These are phyloP conservation scores for Ganaspis sp. DNA, from an alignment of 1,140 invertebrate species.

Conservation along the genomic window DNA sequence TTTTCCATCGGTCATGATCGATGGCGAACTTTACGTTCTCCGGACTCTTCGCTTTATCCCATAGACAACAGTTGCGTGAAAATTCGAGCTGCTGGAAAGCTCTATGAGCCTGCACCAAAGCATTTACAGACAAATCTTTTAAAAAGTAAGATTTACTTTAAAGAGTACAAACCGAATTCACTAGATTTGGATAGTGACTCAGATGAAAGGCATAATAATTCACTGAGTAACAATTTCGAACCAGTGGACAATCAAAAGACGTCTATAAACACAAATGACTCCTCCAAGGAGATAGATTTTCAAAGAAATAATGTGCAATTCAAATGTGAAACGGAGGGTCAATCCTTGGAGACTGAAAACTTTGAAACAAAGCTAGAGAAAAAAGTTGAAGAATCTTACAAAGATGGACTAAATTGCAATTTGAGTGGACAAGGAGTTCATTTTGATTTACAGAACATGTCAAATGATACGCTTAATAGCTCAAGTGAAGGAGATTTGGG, in stretches of 20 bases:
- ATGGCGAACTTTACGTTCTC: slow-evolving; percentile 60
- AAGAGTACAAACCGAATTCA: slow-evolving; percentile 22
- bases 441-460: slow-evolving; percentile 45
- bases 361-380: background rate
- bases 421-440: slow-evolving; percentile 42
- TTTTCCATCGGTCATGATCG: slow-evolving; percentile 63
- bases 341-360: background rate
- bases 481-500: slow-evolving; percentile 51
- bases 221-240: slow-evolving; percentile 15
- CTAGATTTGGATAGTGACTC: slow-evolving; percentile 36
- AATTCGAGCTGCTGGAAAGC: slow-evolving; percentile 64
- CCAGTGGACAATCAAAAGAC: background rate
- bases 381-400: background rate
- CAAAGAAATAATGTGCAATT: slow-evolving; percentile 6
- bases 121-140: slow-evolving; percentile 46
- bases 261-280: background rate
- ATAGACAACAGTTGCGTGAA: slow-evolving; percentile 65
- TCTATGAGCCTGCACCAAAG: slow-evolving; percentile 59
- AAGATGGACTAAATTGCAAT: slow-evolving; percentile 52
- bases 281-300: background rate
- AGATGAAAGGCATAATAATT: slow-evolving; percentile 37
- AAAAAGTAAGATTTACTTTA: slow-evolving; percentile 23
- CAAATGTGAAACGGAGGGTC: background rate
- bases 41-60: slow-evolving; percentile 55
- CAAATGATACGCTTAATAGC: slow-evolving; percentile 45